Conservation (phyloP, 2,113 vertebrate genomes). For the Daubentonia madagascariensis region DNA sequence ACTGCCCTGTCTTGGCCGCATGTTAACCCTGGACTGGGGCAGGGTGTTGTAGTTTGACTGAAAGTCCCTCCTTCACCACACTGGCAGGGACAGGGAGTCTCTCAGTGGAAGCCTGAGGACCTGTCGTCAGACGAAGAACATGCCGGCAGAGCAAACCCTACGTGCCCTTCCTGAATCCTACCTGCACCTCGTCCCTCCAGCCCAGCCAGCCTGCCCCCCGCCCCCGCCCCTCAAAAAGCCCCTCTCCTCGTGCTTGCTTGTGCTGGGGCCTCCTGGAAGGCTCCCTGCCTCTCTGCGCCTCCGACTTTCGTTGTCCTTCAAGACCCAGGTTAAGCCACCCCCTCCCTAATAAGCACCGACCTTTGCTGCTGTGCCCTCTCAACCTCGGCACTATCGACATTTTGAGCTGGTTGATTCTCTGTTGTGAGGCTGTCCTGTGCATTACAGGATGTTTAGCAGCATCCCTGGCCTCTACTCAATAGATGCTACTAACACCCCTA, state of each 20-base stretch:
- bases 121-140: no score
- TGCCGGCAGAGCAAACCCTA: rapidly evolving
- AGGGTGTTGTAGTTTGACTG: not conserved
- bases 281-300: not conserved
- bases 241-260: not conserved
- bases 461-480: no score
- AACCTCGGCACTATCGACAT: not conserved
- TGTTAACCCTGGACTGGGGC: not conserved
- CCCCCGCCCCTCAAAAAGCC: rapidly evolving
- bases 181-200: not conserved
- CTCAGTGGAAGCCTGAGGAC: not conserved
- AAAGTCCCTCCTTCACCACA: not conserved
- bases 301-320: not conserved
- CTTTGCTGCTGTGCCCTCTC: not conserved
- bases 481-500: not conserved
- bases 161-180: not conserved
- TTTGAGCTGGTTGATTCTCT: not conserved
- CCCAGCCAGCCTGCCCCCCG: rapidly evolving
- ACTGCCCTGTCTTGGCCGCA: no score
- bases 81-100: not conserved
- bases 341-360: not conserved
- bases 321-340: not conserved
- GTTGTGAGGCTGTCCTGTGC: not conserved
- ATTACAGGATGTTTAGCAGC: not conserved
- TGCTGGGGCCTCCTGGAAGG: no score